Percentiles rank a stretch among this genome's conserved stretches.
phyloP scores from a whole-genome alignment of 2,888 invertebrate species.

The Nephrotoma appendiculata region DNA sequence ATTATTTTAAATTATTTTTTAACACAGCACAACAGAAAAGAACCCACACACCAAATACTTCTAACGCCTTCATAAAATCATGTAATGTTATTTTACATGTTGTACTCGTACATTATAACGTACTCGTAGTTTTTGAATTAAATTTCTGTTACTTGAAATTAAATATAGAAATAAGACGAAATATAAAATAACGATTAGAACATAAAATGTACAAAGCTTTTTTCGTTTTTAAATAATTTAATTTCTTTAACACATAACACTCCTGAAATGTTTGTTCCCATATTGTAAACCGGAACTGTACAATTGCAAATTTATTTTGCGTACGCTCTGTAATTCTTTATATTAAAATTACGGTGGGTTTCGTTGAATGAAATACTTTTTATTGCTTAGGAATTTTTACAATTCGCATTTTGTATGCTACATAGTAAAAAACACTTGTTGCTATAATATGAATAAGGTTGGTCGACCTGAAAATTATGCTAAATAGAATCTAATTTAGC shows the following conservation, averaged over 20 bases:
- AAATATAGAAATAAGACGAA: background rate
- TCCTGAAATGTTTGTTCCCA: background rate
- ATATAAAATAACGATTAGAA: background rate
- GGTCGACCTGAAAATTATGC: background rate
- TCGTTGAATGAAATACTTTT: background rate
- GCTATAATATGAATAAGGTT: background rate
- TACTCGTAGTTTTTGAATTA: background rate
- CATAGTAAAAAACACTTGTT: background rate
- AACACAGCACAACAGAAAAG: background rate
- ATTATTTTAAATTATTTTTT: background rate
- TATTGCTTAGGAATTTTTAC: background rate
- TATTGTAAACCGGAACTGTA: background rate
- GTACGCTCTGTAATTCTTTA: background rate
- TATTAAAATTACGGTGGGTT: background rate
- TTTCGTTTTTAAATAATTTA: background rate
- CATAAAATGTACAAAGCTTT: background rate
- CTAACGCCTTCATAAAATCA: background rate
- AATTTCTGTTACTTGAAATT: background rate
- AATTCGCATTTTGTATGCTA: background rate
- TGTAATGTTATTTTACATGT: background rate
- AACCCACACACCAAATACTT: background rate
- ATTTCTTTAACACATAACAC: background rate
- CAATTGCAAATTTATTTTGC: background rate
- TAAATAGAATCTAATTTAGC: background rate
- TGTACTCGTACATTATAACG: background rate